Evolutionary conservation across 2,113 vertebrate genomes (phyloP).

Genomic region (Rousettus leschenaultii): DNA sequence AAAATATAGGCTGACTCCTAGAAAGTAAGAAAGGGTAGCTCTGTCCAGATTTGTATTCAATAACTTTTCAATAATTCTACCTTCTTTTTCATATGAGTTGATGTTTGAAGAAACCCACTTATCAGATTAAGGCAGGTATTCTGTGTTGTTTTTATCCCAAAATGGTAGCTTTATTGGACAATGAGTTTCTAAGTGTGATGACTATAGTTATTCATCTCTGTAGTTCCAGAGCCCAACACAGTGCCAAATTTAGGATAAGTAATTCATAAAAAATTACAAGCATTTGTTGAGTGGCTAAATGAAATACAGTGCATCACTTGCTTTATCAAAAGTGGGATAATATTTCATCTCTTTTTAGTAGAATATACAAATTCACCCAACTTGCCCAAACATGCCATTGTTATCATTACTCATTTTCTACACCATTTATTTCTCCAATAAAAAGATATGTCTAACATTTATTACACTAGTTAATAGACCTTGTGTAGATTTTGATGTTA

Average conservation of each 20-base stretch:
- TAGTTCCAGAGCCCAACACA: neutral
- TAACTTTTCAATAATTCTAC: neutral
- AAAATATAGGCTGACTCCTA: neutral
- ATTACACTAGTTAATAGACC: neutral
- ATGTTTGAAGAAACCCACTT: neutral
- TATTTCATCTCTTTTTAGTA: neutral
- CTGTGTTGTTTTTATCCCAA: neutral
- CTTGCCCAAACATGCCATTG: neutral
- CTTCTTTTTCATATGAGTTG: neutral
- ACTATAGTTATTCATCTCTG: neutral
- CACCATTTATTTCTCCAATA: neutral
- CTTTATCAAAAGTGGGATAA: neutral
- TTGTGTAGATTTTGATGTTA: neutral
- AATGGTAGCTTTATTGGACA: neutral
- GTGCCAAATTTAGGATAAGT: neutral
- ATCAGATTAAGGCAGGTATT: neutral
- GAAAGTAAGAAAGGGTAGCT: neutral
- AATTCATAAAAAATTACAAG: neutral
- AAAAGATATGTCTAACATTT: neutral
- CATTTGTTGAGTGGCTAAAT: neutral
- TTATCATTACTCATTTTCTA: neutral
- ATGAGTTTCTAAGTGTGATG: neutral
- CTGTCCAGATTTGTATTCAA: neutral
- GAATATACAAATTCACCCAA: neutral
- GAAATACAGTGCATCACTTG: neutral